phyloP scores from a whole-genome alignment of 1,140 invertebrate species.

The Heliconius hermathena region DNA sequence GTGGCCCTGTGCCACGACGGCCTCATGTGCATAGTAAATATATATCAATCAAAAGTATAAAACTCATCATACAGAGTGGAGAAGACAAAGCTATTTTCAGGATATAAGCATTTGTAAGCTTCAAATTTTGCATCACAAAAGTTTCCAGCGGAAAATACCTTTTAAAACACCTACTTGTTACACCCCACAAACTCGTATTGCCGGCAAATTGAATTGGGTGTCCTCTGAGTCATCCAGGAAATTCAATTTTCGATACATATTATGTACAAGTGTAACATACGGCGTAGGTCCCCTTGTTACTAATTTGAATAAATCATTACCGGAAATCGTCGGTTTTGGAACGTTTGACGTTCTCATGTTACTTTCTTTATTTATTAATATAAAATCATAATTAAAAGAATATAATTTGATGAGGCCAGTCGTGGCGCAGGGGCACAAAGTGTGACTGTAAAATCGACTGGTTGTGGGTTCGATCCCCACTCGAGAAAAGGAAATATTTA shows the following conservation, averaged over 20 bases:
- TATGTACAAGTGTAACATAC: neutral
- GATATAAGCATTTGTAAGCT: neutral
- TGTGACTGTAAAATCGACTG: too few species aligned
- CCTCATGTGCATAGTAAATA: too few species aligned
- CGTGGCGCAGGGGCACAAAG: too few species aligned
- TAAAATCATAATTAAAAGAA: neutral
- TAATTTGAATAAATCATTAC: slow-evolving; percentile 4
- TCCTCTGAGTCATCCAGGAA: slow-evolving; percentile 11
- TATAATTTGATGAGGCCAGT: neutral
- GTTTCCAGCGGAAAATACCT: slow-evolving; percentile 1
- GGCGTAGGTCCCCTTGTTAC: neutral
- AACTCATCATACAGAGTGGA: neutral
- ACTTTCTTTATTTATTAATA: neutral
- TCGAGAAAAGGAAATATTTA: too few species aligned
- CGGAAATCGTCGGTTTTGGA: neutral
- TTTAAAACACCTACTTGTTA: slow-evolving; percentile 12
- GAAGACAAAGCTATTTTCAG: neutral
- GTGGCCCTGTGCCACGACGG: too few species aligned
- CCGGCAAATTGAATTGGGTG: slow-evolving; percentile 4
- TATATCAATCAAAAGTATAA: neutral
- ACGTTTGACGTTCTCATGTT: neutral
- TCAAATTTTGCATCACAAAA: slow-evolving; percentile 1
- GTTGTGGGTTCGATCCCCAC: too few species aligned
- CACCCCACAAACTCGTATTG: slow-evolving; percentile 10
- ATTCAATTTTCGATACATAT: slow-evolving; percentile 11